A percentile compares a stretch with the other conserved stretches of the same genome.
Evolutionary conservation across 2,888 invertebrate species (phyloP).

Genomic region (Leucophora obtusa): DNA sequence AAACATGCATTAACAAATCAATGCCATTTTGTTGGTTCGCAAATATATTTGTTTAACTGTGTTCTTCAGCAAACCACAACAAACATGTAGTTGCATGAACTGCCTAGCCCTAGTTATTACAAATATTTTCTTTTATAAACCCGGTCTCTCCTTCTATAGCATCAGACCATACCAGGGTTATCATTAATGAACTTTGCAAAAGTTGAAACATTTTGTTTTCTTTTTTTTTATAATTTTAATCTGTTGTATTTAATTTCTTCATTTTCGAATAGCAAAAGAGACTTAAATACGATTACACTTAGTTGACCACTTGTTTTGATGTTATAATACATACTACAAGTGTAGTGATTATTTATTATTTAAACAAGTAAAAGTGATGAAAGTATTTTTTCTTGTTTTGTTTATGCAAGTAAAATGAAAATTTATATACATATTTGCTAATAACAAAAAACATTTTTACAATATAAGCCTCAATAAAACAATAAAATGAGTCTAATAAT

Average conservation of each 20-base stretch:
- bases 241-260: background rate
- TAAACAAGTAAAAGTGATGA: conserved; percentile 22
- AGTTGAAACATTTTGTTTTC: background rate
- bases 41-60: no score
- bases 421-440: conserved; percentile 23
- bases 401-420: background rate
- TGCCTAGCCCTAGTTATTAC: no score
- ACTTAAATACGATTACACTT: conserved; percentile 4
- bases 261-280: background rate
- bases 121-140: background rate
- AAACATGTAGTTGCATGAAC: no score
- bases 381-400: conserved; percentile 5
- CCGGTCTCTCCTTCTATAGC: background rate
- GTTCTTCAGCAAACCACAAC: no score
- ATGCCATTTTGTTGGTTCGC: no score
- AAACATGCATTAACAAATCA: no score
- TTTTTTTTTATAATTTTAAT: background rate
- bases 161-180: background rate
- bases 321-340: background rate
- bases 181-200: background rate
- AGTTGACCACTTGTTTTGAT: conserved; percentile 1
- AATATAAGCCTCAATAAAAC: background rate
- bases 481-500: conserved; percentile 7
- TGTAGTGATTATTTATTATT: conserved; percentile 21
- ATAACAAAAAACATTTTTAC: conserved; percentile 17